These are phyloP conservation scores for Glaucidium brasilianum DNA, from an alignment of 2,113 vertebrate genomes.

Conservation along the genomic window DNA sequence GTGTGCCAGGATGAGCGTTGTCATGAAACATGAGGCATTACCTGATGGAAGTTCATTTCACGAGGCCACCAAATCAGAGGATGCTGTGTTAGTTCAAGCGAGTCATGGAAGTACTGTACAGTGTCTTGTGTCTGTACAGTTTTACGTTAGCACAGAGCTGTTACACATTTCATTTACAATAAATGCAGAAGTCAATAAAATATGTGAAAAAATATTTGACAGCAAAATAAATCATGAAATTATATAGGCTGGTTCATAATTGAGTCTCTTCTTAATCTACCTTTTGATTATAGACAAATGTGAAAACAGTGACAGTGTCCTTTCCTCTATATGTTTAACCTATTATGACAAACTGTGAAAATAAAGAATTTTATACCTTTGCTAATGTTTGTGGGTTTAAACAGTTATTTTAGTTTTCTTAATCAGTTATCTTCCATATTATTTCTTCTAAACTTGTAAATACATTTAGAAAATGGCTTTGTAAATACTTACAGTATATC, in stretches of 20 bases:
- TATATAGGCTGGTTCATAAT: slow-evolving; percentile 73
- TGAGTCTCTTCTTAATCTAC: slow-evolving; percentile 79
- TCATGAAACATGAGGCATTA: background rate
- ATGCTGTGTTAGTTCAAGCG: slow-evolving; percentile 22
- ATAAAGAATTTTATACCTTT: slow-evolving; percentile 76
- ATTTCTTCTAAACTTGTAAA: slow-evolving; percentile 75
- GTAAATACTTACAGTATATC: slow-evolving; percentile 71
- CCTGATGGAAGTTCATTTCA: slow-evolving; percentile 8
- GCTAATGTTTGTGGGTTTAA: slow-evolving; percentile 71
- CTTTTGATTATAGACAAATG: slow-evolving; percentile 77
- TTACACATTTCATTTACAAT: slow-evolving; percentile 72
- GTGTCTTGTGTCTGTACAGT: slow-evolving; percentile 61
- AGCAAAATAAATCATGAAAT: slow-evolving; percentile 66
- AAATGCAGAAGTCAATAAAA: slow-evolving; percentile 70
- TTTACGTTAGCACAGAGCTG: slow-evolving; percentile 63
- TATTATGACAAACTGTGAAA: slow-evolving; percentile 80
- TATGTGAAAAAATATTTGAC: slow-evolving; percentile 70
- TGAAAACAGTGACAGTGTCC: slow-evolving; percentile 75
- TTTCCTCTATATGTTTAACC: slow-evolving; percentile 67
- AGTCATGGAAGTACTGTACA: slow-evolving; percentile 20
- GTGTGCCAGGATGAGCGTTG: slow-evolving; percentile 38
- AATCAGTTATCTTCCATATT: slow-evolving; percentile 61
- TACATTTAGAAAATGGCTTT: slow-evolving; percentile 69
- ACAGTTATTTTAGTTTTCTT: slow-evolving; percentile 54
- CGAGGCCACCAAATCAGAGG: slow-evolving; percentile 3